Evolutionary conservation across 2,888 invertebrate genomes (phyloP).

Genomic region (Cancer borealis): DNA sequence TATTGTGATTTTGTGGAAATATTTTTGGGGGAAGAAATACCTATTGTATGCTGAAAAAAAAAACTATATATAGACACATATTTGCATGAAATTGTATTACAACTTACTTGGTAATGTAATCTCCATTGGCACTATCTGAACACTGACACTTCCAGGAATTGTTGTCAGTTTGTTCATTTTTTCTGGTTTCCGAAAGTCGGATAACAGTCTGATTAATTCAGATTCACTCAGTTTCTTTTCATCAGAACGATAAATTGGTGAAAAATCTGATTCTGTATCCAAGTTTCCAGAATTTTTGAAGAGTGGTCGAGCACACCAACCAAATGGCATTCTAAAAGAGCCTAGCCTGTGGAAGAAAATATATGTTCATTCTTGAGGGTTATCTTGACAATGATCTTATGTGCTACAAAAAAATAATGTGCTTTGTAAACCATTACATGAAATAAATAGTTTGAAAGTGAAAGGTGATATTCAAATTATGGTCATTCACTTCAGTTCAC

Average conservation of each 20-base stretch:
- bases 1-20: too few relatives aligned
- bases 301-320: slow-evolving; percentile 95
- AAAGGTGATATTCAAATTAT: too few relatives aligned
- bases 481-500: neutral
- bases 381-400: neutral
- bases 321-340: slow-evolving; percentile 96
- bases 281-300: slow-evolving; percentile 91
- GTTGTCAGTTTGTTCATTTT: slow-evolving; percentile 93
- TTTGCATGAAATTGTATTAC: neutral
- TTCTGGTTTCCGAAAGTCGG: slow-evolving; percentile 94
- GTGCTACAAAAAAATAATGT: neutral
- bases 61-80: neutral
- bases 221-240: slow-evolving; percentile 92
- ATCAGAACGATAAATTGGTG: slow-evolving; percentile 93
- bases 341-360: slow-evolving; percentile 84
- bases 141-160: slow-evolving; percentile 92
- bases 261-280: slow-evolving; percentile 90
- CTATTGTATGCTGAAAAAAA: neutral
- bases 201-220: slow-evolving; percentile 91
- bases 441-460: neutral
- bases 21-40: too few relatives aligned
- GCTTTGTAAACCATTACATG: neutral
- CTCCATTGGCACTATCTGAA: slow-evolving; percentile 85
- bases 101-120: slow-evolving; percentile 78
- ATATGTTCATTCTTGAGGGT: neutral